Evolutionary conservation across 2,113 vertebrate genomes (phyloP), one percentile per base, ranked within the genome.

Genomic region (Limnothrissa miodon): DNA sequence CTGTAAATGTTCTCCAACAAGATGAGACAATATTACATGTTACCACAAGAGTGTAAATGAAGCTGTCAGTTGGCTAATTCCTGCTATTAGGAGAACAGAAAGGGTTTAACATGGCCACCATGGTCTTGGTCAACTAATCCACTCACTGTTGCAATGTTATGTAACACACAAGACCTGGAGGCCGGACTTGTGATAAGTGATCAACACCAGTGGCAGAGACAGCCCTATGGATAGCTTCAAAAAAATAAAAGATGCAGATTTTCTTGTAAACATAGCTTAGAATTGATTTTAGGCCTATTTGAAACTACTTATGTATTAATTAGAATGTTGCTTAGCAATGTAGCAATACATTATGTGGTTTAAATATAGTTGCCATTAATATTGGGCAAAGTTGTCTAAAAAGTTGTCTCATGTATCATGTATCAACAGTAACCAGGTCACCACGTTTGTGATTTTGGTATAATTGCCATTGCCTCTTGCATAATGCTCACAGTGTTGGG

Each of bases 81-180:
- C 29, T 74, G 25, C 81, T 86, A 80, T 82, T 80, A 86, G 45
- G 56, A 39, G 81, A 83, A 2, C 39, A 21, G 23, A 80, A 78
- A 83, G 80, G 48, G 62, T 56, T 45, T 56, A 78, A 83, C 4
- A 29, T 36, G 81, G 45, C 45, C 53, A 46, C 21, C n/a, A 21
- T 83, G 79, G 79, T 62, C 66, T 78, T n/a, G 23, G 39, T 5
- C 45, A 39, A 79, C 15, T 51, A 86, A 79, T 81, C 79, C 39
- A 39, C 80, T 85, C 46, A 66, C 23, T 62, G 51, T 59, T 33
- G 13, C 25, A 39, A 45, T 23, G 39, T 83, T 81, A 79, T 7
- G 62, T 81, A 74, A 86, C 79, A 78, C 13, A 56, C 48, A 19
- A 36, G 80, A 78, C 81, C 46, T 81, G n/a, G 17, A 36, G 66